Evolutionary conservation across 2,888 invertebrate genomes (phyloP).

Genomic region (Digitonthophagus gazella): DNA sequence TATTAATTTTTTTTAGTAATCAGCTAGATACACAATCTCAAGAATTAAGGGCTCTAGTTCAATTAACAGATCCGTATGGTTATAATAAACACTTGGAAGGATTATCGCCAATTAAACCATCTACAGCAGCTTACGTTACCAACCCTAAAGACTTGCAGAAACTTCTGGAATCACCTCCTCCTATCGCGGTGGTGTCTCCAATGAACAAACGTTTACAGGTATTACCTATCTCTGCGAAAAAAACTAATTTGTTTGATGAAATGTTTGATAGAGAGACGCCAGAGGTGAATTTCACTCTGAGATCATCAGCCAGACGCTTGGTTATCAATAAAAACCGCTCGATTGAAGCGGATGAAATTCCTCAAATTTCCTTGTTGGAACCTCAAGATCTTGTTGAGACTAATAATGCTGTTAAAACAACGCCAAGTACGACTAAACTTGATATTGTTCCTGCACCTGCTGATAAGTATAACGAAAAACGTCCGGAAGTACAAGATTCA

Average conservation of each 20-base stretch:
- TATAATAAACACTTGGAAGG: constrained; percentile 42
- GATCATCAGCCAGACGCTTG: constrained; percentile 70
- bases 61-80: constrained; percentile 39
- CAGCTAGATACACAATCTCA: constrained; percentile 11
- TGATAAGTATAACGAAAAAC: neutral
- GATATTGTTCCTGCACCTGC: neutral
- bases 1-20: constrained; percentile 30
- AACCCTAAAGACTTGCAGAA: constrained; percentile 45
- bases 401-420: neutral
- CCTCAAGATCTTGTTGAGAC: neutral
- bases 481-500: neutral
- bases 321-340: constrained; percentile 61
- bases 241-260: constrained; percentile 81
- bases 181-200: constrained; percentile 23
- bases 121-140: constrained; percentile 35
- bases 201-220: constrained; percentile 23
- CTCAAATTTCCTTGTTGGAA: neutral
- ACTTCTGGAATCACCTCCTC: constrained; percentile 39
- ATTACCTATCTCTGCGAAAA: constrained; percentile 19
- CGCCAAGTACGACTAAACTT: neutral
- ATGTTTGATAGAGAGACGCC: constrained; percentile 75
- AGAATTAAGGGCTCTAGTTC: constrained; percentile 19
- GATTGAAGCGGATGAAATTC: neutral
- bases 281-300: constrained; percentile 51
- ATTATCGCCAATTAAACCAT: constrained; percentile 36